Evolutionary conservation across 2,888 invertebrate genomes (phyloP), one percentile per base, ranked within the genome.

Genomic region (Sipunculus nudus): DNA sequence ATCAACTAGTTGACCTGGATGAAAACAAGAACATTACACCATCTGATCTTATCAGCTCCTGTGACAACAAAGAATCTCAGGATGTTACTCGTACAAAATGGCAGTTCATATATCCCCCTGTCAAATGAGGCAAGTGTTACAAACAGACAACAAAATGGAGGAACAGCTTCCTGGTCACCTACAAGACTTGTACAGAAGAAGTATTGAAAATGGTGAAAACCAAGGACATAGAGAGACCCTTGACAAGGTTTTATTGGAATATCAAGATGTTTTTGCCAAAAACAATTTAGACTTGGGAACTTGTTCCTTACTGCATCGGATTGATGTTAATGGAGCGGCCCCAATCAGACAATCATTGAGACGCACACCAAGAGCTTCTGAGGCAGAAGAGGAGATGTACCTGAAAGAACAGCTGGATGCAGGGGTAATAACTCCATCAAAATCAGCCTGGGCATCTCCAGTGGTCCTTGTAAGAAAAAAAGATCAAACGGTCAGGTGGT

Each of bases 401-500:
- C 19, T 55, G 3, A 6, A 25, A 10, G 16, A 32, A 28, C 29
- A 39, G 25, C 13, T 40, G 6, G 16, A n/a, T 21, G 39, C 19
- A 35, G 41, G 21, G 3, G 41, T 53, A 5, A 40, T 53, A 21
- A 26, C 45, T n/a, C 40, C 40, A 16, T 53, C 43, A 41, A n/a
- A 16, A 3, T 41, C 43, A 13, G 21, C 25, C 23, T 54, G 56
- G 58, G 32, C 54, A 31, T 58, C 52, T 2, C 52, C 39, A 3
- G 41, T 58, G 3, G 53, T 58, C 4, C 26, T 54, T 19, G 58
- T 58, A 3, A 35, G 40, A 21, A 49, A 58, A 21, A 58, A 58
- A 26, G 53, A 55, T 29, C n/a, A 26, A 10, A 40, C 26, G 13
- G 28, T 32, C 13, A 10, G 58, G n/a, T 53, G 39, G 19, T 58